These are phyloP conservation scores for Hirtodrosophila trivittata DNA, from an alignment of 2,888 invertebrate genomes.

Conservation along the genomic window DNA sequence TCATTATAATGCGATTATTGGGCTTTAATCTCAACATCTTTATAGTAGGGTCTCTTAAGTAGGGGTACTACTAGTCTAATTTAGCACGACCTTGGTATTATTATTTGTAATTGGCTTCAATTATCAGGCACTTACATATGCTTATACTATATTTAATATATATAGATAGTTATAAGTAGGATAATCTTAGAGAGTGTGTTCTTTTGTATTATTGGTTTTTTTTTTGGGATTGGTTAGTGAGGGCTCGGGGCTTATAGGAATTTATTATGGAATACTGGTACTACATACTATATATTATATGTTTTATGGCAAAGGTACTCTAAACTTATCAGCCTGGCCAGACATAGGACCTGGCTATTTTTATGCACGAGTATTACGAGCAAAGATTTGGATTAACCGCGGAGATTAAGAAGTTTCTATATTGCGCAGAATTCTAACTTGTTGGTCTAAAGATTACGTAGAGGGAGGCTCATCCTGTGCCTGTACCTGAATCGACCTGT, in stretches of 20 bases:
- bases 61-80: constrained; percentile 20
- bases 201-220: constrained; percentile 24
- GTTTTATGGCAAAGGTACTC: constrained; percentile 16
- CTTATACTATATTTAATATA: not conserved
- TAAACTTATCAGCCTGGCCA: constrained; percentile 23
- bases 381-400: too few relatives aligned
- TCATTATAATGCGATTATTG: constrained; percentile 38
- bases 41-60: constrained; percentile 31
- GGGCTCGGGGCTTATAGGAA: constrained; percentile 19
- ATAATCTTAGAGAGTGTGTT: not conserved
- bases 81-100: constrained; percentile 22
- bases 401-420: too few relatives aligned
- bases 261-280: constrained; percentile 26
- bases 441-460: too few relatives aligned
- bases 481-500: too few relatives aligned
- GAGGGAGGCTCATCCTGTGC: too few relatives aligned
- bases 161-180: not conserved
- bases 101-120: not conserved
- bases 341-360: not conserved
- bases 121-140: not conserved
- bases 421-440: too few relatives aligned
- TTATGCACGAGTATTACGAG: constrained; percentile 1
- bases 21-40: constrained; percentile 43
- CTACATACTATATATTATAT: too few relatives aligned
- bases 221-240: too few relatives aligned